Conservation (phyloP, 1,140 invertebrate genomes). For the Thaumatotibia leucotreta region DNA sequence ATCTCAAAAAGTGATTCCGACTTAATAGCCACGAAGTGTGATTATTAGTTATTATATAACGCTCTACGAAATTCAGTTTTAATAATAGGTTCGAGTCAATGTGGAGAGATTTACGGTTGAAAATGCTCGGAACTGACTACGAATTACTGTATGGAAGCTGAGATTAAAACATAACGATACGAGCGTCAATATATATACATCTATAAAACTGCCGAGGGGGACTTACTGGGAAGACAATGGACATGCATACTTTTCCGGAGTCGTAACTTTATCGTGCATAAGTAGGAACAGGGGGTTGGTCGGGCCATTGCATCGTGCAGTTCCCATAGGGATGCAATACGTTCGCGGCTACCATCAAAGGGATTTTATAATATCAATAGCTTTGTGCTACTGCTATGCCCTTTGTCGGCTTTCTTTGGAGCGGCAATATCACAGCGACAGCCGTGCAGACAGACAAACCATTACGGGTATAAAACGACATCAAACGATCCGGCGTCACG, state of each 20-base stretch:
- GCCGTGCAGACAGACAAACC: constrained; percentile 39
- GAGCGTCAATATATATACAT: background rate
- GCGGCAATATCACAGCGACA: constrained; percentile 48
- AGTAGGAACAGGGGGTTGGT: background rate
- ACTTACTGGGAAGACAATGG: background rate
- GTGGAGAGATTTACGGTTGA: constrained; percentile 25
- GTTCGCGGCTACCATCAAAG: constrained; percentile 54
- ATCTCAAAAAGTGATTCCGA: constrained; percentile 58
- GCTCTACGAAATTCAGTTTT: constrained; percentile 33
- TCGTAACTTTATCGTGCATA: background rate
- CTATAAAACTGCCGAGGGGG: background rate
- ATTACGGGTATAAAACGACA: constrained; percentile 52
- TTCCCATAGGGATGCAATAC: constrained; percentile 47
- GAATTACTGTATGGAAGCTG: constrained; percentile 4
- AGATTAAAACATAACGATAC: background rate
- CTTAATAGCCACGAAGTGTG: constrained; percentile 62
- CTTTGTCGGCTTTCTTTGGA: constrained; percentile 51
- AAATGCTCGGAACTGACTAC: constrained; percentile 4
- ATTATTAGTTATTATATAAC: constrained; percentile 63
- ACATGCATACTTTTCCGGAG: background rate
- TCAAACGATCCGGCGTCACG: constrained; percentile 54
- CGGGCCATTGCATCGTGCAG: constrained; percentile 12
- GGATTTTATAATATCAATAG: constrained; percentile 68
- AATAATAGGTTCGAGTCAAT: constrained; percentile 23
- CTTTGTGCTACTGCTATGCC: constrained; percentile 58